A percentile compares a stretch with the other conserved stretches of the same genome.
Evolutionary conservation across 2,113 vertebrate genomes (phyloP).

Genomic region (Hyla sarda): DNA sequence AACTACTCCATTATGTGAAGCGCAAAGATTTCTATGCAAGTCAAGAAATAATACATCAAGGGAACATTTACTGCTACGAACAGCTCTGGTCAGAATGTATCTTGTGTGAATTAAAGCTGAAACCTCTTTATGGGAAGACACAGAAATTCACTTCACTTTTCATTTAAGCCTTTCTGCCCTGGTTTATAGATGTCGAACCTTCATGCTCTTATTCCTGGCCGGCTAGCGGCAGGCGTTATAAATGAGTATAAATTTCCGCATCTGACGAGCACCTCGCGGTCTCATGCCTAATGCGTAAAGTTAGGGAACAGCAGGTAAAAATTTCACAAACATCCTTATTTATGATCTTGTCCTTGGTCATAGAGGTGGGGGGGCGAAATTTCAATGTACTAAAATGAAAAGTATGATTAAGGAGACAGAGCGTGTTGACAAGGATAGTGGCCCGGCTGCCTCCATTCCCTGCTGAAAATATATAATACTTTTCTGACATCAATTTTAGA

Average conservation of each 20-base stretch:
- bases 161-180: slow-evolving; percentile 84
- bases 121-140: slow-evolving; percentile 87
- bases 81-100: slow-evolving; percentile 83
- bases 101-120: slow-evolving; percentile 86
- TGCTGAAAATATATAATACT: slow-evolving; percentile 87
- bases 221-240: slow-evolving; percentile 83
- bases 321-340: slow-evolving; percentile 93
- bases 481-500: slow-evolving; percentile 88
- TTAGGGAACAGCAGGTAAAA: slow-evolving; percentile 89
- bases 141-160: slow-evolving; percentile 91
- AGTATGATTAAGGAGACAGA: slow-evolving; percentile 93
- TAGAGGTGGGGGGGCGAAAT: slow-evolving; percentile 77
- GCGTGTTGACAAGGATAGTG: slow-evolving; percentile 83
- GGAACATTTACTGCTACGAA: slow-evolving; percentile 78
- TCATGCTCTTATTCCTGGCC: slow-evolving; percentile 86
- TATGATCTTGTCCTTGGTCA: slow-evolving; percentile 95
- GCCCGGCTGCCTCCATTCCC: slow-evolving; percentile 86
- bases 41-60: slow-evolving; percentile 82
- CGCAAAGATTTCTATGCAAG: slow-evolving; percentile 88
- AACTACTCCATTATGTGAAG: slow-evolving; percentile 83
- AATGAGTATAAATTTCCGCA: slow-evolving; percentile 96
- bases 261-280: slow-evolving; percentile 82
- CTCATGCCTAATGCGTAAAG: slow-evolving; percentile 85
- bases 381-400: slow-evolving; percentile 97
- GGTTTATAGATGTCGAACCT: slow-evolving; percentile 84